These are phyloP conservation scores for Melipona quadrifasciata DNA, from an alignment of 1,140 invertebrate species.

Conservation along the genomic window DNA sequence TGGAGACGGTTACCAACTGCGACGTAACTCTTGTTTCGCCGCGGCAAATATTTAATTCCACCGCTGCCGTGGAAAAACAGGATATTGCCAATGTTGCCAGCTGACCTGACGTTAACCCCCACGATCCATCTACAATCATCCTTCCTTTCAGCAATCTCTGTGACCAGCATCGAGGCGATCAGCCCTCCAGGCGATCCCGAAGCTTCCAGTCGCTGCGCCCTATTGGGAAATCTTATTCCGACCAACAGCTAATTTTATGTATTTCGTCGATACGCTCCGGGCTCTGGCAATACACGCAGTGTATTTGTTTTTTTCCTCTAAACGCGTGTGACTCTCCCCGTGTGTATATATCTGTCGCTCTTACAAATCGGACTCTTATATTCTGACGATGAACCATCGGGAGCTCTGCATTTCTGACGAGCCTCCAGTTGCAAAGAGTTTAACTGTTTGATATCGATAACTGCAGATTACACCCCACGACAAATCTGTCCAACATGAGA, in stretches of 20 bases:
- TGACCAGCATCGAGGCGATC: neutral
- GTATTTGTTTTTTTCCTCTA: constrained; percentile 36
- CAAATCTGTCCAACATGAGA: too few relatives aligned
- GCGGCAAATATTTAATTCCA: constrained; percentile 72
- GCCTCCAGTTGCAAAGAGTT: too few relatives aligned
- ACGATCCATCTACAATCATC: constrained; percentile 5
- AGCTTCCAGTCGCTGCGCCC: constrained; percentile 45
- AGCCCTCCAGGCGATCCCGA: constrained; percentile 42
- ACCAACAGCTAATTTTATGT: constrained; percentile 69
- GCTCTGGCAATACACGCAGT: constrained; percentile 34
- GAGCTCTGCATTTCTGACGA: neutral
- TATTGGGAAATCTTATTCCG: constrained; percentile 72
- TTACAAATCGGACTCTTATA: neutral
- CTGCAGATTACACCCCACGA: too few relatives aligned
- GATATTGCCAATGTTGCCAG: constrained; percentile 69
- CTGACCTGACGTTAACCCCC: constrained; percentile 31
- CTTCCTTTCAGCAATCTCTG: neutral
- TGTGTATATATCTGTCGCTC: neutral
- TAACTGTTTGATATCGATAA: too few relatives aligned
- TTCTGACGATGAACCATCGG: neutral
- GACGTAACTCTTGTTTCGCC: constrained; percentile 65
- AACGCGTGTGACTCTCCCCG: neutral
- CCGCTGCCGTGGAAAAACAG: constrained; percentile 67
- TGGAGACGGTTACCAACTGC: constrained; percentile 59
- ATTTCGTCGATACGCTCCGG: constrained; percentile 66